Evolutionary conservation across 2,113 vertebrate species (phyloP).

Genomic region (Oreochromis spilurus): DNA sequence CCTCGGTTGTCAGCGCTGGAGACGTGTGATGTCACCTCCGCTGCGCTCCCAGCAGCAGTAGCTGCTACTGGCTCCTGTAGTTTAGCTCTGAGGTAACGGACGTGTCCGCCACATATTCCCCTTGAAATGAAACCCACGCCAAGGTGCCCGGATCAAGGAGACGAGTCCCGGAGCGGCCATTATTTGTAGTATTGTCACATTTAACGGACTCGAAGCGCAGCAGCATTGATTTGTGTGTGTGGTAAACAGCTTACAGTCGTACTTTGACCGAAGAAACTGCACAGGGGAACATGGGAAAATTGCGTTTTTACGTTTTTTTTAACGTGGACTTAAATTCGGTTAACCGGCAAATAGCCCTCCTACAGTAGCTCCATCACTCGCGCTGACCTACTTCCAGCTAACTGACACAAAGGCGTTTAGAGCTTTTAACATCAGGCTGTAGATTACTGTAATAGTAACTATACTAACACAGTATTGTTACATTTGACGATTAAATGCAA

Average conservation of each 20-base stretch:
- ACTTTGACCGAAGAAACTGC: not conserved
- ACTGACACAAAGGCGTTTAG: not conserved
- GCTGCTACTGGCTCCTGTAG: not conserved
- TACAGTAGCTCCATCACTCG: not conserved
- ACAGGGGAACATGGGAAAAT: not conserved
- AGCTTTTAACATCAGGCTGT: not conserved
- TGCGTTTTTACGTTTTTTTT: not conserved
- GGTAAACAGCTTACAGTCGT: not conserved
- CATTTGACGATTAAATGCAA: not conserved
- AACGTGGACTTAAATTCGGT: not conserved
- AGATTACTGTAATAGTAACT: not conserved
- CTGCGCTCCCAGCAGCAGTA: not conserved
- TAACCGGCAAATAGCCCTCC: not conserved
- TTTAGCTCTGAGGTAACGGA: not conserved
- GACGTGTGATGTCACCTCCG: slow-evolving; percentile 65
- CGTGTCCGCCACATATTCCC: not conserved
- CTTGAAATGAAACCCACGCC: not conserved
- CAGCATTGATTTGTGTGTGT: not conserved
- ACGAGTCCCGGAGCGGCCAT: not conserved
- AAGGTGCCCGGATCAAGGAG: not conserved
- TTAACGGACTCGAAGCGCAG: not conserved
- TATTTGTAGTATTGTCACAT: not conserved
- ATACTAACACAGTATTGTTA: not conserved
- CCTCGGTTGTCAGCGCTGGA: slow-evolving; percentile 1
- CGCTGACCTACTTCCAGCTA: not conserved